These are phyloP conservation scores for Danaus chrysippus DNA, from an alignment of 2,888 invertebrate species.

Conservation along the genomic window DNA sequence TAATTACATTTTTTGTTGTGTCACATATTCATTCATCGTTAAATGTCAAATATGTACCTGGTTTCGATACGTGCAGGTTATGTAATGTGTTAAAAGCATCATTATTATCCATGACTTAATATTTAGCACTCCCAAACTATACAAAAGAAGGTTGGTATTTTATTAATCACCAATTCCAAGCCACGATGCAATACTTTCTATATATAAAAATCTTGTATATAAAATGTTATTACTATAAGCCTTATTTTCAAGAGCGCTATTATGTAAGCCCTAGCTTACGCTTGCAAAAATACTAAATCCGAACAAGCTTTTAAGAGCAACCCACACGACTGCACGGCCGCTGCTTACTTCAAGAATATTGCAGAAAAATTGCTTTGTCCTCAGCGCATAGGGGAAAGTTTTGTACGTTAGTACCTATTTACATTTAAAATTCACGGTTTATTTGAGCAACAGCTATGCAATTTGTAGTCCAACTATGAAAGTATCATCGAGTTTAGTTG, in stretches of 20 bases:
- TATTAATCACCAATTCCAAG: constrained; percentile 17
- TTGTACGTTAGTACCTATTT: constrained; percentile 33
- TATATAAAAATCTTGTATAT: neutral
- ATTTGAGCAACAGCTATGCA: constrained; percentile 31
- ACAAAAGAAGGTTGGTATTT: neutral
- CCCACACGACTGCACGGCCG: constrained; percentile 18
- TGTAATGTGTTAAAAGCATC: no score
- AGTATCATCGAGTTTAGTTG: no score
- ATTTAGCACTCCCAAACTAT: neutral
- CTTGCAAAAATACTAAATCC: constrained; percentile 6
- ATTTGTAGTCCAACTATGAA: constrained; percentile 14
- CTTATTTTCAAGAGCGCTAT: constrained; percentile 1
- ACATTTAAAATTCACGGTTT: constrained; percentile 30
- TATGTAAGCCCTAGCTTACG: constrained; percentile 5
- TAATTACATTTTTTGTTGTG: no score
- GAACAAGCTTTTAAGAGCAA: constrained; percentile 9
- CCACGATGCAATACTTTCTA: neutral
- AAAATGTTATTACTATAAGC: constrained; percentile 1
- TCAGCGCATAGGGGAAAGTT: constrained; percentile 35
- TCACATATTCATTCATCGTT: no score
- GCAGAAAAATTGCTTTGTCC: constrained; percentile 42
- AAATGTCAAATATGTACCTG: no score
- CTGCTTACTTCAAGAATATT: constrained; percentile 38
- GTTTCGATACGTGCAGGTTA: no score
- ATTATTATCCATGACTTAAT: no score